Conservation (phyloP, 2,888 invertebrate genomes). For the Leuctra nigra region DNA sequence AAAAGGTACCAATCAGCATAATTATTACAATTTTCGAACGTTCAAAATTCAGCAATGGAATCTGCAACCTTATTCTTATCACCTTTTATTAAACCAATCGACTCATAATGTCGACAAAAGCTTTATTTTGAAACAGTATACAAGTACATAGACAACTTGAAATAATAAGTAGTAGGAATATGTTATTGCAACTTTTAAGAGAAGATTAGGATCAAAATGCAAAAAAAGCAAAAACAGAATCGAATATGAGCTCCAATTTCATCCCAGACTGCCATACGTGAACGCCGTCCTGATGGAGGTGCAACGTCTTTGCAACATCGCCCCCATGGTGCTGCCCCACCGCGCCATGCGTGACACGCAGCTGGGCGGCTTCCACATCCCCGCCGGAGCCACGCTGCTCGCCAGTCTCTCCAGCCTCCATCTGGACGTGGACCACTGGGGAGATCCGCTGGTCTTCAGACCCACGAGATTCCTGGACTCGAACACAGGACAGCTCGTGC, state of each 20-base stretch:
- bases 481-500: slow-evolving; percentile 20
- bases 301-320: slow-evolving; percentile 31
- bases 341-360: slow-evolving; percentile 28
- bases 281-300: slow-evolving; percentile 34
- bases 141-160: too few relatives aligned
- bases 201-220: too few relatives aligned
- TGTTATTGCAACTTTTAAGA: too few relatives aligned
- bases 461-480: slow-evolving; percentile 31
- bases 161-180: too few relatives aligned
- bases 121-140: too few relatives aligned
- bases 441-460: slow-evolving; percentile 31
- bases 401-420: slow-evolving; percentile 30
- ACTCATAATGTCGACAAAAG: too few relatives aligned
- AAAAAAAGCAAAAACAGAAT: too few relatives aligned
- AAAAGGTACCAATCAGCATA: not conserved
- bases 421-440: slow-evolving; percentile 33
- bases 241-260: too few relatives aligned
- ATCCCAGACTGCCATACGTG: slow-evolving; percentile 32
- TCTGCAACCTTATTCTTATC: too few relatives aligned
- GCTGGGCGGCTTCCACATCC: slow-evolving; percentile 28
- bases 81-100: too few relatives aligned
- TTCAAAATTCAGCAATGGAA: not conserved
- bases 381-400: slow-evolving; percentile 27
- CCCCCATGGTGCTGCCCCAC: slow-evolving; percentile 31
- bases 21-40: not conserved